A percentile compares a stretch with the other conserved stretches of the same genome.
Evolutionary conservation across 2,888 invertebrate species (phyloP).

Genomic region (Melanostoma mellinum): DNA sequence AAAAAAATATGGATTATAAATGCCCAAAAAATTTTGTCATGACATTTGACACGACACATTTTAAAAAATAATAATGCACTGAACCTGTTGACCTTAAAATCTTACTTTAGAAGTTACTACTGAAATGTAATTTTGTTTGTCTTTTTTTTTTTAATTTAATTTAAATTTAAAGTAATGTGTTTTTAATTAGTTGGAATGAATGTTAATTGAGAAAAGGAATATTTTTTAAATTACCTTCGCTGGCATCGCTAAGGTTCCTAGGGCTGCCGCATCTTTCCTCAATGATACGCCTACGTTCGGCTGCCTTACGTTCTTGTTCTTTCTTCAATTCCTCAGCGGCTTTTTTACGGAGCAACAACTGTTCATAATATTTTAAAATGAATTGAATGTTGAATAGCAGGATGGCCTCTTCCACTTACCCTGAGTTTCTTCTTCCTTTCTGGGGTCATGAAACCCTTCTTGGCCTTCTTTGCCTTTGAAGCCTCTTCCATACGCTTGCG

Average conservation of each 20-base stretch:
- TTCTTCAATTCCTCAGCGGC: conserved; percentile 99
- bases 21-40: conserved; percentile 37
- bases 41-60: conserved; percentile 25
- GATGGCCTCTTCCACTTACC: conserved; percentile 84
- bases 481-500: conserved; percentile 99
- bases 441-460: conserved; percentile 99
- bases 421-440: conserved; percentile 99
- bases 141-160: background rate
- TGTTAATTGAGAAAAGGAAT: background rate
- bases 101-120: conserved; percentile 9
- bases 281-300: conserved; percentile 98
- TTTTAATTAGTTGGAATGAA: no score
- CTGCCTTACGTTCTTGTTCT: conserved; percentile 99
- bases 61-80: conserved; percentile 27
- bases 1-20: conserved; percentile 20
- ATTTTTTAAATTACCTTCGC: conserved; percentile 89
- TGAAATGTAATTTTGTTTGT: conserved; percentile 4
- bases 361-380: conserved; percentile 51
- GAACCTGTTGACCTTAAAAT: conserved; percentile 28
- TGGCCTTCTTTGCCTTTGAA: conserved; percentile 98
- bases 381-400: background rate
- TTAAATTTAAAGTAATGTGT: conserved; percentile 8
- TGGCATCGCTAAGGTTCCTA: conserved; percentile 94
- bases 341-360: conserved; percentile 99
- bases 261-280: conserved; percentile 97